Evolutionary conservation across 1,140 invertebrate genomes (phyloP), one percentile per base, ranked within the genome.

Genomic region (Drosophila malerkotliana): DNA sequence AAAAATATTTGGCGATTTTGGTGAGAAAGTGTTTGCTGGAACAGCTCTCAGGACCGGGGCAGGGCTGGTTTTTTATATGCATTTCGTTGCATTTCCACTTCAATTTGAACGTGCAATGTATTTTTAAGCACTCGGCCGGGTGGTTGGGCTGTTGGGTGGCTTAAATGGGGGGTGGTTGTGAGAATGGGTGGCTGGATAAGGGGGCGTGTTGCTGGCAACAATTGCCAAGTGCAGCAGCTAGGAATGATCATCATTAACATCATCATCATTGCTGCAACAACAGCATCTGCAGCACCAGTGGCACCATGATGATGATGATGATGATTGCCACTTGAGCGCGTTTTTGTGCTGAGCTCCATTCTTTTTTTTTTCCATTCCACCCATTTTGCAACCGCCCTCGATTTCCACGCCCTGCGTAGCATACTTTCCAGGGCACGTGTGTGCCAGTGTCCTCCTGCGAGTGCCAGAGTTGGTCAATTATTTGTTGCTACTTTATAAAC

Each of bases 31-130:
- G 32, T 21, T 69, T 56, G 49, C 9, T 9, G 30, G 34, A 34
- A 41, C 14, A 14, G 8, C 18, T 4, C 14, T 32, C 21, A 12
- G 10, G 21, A 4, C 12, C 41, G 58, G 37, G 37, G 24, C 41
- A 8, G 15, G n/a, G 41, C 7, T 10, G n/a, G 32, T 72, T 77
- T 78, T 80, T 85, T 76, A 37, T 77, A 62, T 74, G 82, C 69
- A 81, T 87, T 78, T 75, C 64, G 69, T 68, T 77, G 82, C 73
- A 78, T 82, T 87, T 74, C 73, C 82, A 85, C 81, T 85, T 78
- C 74, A 85, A 85, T 87, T 82, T 82, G 78, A 85, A 82, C 82
- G 82, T 87, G 83, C 78, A 82, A 88, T 88, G 79, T 87, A 82
- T 87, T 87, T 87, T 82, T 82, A 79, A 87, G 82, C 83, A 72